Conservation (phyloP, 2,797 vertebrate genomes). For the Sebastiscus albofasciatus region DNA sequence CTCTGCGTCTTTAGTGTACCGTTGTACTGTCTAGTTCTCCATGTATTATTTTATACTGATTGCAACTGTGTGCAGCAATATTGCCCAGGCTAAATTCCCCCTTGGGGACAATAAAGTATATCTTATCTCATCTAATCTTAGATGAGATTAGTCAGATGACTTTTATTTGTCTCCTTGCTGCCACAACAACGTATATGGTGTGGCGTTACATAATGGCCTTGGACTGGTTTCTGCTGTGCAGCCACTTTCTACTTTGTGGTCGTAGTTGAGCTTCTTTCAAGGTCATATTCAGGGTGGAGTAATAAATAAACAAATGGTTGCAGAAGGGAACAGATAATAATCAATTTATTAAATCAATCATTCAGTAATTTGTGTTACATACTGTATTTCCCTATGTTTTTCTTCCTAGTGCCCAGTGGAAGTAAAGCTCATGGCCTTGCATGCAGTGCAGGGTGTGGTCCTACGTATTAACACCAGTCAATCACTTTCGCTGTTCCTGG, state of each 20-base stretch:
- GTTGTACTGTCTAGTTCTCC: neutral
- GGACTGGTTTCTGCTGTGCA: slow-evolving; percentile 21
- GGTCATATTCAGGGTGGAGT: slow-evolving; percentile 18
- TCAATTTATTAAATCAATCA: slow-evolving; percentile 26
- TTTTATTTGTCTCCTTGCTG: slow-evolving; percentile 21
- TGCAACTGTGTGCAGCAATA: neutral
- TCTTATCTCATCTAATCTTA: neutral
- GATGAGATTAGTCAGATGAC: neutral
- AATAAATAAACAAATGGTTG: slow-evolving; percentile 28
- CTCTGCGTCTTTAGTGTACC: neutral
- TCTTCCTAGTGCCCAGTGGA: neutral
- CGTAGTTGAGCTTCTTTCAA: neutral
- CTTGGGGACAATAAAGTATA: neutral
- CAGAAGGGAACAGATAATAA: neutral
- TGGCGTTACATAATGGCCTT: slow-evolving; percentile 25
- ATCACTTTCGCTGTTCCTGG: slow-evolving; percentile 24
- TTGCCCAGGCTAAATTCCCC: neutral
- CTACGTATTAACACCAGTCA: slow-evolving; percentile 57
- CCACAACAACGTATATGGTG: neutral
- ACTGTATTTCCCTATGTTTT: neutral
- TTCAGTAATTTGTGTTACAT: neutral
- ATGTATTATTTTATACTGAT: neutral
- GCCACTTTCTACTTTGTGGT: slow-evolving; percentile 2
- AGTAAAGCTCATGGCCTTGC: slow-evolving; percentile 20
- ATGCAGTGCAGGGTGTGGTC: slow-evolving; percentile 3